Evolutionary conservation across 2,113 vertebrate genomes (phyloP).

Genomic region (Apus apus): DNA sequence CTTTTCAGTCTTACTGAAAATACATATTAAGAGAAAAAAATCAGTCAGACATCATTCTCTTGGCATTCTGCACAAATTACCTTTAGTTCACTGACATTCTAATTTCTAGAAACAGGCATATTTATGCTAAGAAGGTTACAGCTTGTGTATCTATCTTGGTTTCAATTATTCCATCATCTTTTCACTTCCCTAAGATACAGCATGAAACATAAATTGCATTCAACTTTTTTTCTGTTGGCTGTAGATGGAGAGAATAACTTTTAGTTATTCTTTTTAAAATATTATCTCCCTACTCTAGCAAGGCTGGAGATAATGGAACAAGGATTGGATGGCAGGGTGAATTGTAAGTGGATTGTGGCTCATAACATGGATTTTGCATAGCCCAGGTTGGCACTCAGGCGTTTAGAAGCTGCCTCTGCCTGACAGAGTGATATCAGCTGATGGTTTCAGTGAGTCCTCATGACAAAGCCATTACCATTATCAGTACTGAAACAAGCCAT

Average conservation of each 20-base stretch:
- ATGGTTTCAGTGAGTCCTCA: neutral
- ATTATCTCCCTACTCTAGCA: constrained; percentile 43
- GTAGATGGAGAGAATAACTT: constrained; percentile 32
- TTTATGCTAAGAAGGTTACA: constrained; percentile 59
- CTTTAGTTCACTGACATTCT: constrained; percentile 67
- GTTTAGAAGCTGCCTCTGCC: neutral
- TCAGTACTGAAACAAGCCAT: neutral
- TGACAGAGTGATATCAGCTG: neutral
- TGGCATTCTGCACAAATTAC: constrained; percentile 47
- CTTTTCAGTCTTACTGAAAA: constrained; percentile 36
- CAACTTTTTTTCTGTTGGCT: constrained; percentile 62
- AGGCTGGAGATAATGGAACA: constrained; percentile 52
- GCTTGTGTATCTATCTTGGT: constrained; percentile 67
- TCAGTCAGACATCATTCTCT: constrained; percentile 1
- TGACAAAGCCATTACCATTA: neutral
- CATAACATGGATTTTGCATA: neutral
- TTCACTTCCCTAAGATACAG: constrained; percentile 36
- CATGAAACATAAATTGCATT: constrained; percentile 67
- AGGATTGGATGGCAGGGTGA: neutral
- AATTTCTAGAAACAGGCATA: constrained; percentile 65
- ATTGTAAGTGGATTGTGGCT: neutral
- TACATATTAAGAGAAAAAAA: neutral
- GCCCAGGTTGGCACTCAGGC: neutral
- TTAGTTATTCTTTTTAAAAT: neutral
- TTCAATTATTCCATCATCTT: constrained; percentile 66